These are phyloP conservation scores for Dryobotodes eremita DNA, from an alignment of 2,888 invertebrate species.

Conservation along the genomic window DNA sequence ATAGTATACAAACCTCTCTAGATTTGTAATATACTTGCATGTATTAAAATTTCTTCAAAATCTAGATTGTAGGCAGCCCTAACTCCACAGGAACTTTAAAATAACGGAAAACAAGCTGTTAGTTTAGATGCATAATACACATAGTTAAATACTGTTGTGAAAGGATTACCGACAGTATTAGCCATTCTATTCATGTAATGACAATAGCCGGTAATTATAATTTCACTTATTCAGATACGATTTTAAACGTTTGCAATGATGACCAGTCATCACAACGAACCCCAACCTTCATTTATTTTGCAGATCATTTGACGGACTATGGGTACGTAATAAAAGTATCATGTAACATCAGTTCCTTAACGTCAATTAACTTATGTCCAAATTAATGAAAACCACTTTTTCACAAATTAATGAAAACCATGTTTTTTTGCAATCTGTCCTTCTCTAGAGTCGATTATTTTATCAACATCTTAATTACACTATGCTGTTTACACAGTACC, in stretches of 20 bases:
- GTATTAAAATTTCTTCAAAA: neutral
- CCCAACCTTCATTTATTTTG: conserved; percentile 22
- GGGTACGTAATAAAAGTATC: too few species aligned
- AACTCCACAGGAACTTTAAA: conserved; percentile 33
- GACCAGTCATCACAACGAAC: conserved; percentile 13
- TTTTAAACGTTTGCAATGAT: conserved; percentile 39
- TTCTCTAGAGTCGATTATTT: conserved; percentile 39
- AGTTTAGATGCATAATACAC: conserved; percentile 16
- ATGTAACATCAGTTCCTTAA: neutral
- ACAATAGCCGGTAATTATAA: conserved; percentile 68
- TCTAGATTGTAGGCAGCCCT: conserved; percentile 29
- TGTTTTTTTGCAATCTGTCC: conserved; percentile 20
- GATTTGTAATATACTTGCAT: neutral
- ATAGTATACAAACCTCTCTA: neutral
- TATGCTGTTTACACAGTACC: conserved; percentile 73
- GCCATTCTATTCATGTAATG: conserved; percentile 47
- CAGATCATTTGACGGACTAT: neutral
- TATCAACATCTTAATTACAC: conserved; percentile 67
- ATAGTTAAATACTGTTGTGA: conserved; percentile 52
- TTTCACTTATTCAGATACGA: conserved; percentile 49
- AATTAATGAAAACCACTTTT: conserved; percentile 2
- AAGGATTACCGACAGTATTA: conserved; percentile 53
- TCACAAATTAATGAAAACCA: too few species aligned
- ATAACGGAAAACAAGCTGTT: conserved; percentile 50
- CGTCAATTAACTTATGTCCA: neutral